Conservation (phyloP, 2,797 vertebrate genomes). For the Lemur catta region DNA sequence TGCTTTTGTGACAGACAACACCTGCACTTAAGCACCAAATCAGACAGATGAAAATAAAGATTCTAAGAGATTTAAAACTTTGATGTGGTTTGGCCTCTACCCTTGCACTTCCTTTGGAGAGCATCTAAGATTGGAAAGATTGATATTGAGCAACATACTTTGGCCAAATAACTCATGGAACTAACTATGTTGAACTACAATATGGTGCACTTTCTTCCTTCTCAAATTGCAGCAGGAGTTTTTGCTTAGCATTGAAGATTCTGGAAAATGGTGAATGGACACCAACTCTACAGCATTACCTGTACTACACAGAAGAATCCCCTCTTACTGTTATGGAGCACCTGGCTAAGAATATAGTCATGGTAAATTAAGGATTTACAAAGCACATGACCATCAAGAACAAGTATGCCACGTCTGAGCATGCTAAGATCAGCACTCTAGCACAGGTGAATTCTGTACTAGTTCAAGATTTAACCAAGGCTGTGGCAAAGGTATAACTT, state of each 20-base stretch:
- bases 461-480: conserved; percentile 85
- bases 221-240: conserved; percentile 87
- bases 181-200: conserved; percentile 90
- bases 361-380: conserved; percentile 84
- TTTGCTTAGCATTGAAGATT: conserved; percentile 88
- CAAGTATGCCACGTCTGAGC: conserved; percentile 88
- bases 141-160: conserved; percentile 84
- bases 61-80: conserved; percentile 80
- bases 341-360: conserved; percentile 91
- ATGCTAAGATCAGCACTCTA: conserved; percentile 85
- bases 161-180: conserved; percentile 92
- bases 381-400: conserved; percentile 88
- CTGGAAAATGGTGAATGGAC: conserved; percentile 88
- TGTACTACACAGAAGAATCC: conserved; percentile 84
- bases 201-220: conserved; percentile 90
- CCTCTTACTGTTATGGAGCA: conserved; percentile 88
- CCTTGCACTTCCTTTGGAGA: conserved; percentile 77
- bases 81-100: conserved; percentile 68
- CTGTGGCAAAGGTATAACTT: conserved; percentile 61
- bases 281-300: conserved; percentile 86
- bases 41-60: conserved; percentile 80
- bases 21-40: conserved; percentile 75
- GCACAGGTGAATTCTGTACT: conserved; percentile 84
- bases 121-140: conserved; percentile 78
- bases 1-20: conserved; percentile 69